Conservation (phyloP, 2,888 invertebrate species). For the Dicranocentrus wangi region DNA sequence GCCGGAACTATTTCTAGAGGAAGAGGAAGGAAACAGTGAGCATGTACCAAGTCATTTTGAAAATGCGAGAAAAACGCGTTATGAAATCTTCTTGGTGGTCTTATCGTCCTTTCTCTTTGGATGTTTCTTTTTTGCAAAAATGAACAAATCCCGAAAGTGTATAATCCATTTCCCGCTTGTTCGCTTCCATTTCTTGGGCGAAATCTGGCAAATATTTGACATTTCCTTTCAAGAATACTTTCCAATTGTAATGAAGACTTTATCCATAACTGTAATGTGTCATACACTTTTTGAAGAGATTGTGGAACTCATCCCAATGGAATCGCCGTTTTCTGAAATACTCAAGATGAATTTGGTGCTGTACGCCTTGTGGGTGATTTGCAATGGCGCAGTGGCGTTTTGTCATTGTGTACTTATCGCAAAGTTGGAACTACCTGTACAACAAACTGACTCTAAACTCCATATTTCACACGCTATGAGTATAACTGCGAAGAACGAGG, state of each 20-base stretch:
- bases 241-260: not conserved
- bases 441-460: not conserved
- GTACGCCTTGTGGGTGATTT: conserved; percentile 1
- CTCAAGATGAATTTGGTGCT: not conserved
- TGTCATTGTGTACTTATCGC: not conserved
- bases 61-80: too few relatives aligned
- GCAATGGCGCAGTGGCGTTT: not conserved
- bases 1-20: too few relatives aligned
- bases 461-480: conserved; percentile 37
- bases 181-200: too few relatives aligned
- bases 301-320: not conserved
- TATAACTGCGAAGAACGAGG: not conserved
- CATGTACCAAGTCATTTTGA: too few relatives aligned
- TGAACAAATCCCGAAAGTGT: not conserved
- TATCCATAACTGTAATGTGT: not conserved
- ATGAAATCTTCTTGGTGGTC: not conserved
- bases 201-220: too few relatives aligned
- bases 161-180: not conserved
- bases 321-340: not conserved
- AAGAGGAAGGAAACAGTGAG: too few relatives aligned
- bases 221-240: not conserved
- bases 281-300: not conserved
- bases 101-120: conserved; percentile 19
- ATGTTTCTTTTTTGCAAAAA: not conserved
- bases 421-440: too few relatives aligned